Conservation (phyloP, 2,888 invertebrate species). For the Agrilus mali region DNA sequence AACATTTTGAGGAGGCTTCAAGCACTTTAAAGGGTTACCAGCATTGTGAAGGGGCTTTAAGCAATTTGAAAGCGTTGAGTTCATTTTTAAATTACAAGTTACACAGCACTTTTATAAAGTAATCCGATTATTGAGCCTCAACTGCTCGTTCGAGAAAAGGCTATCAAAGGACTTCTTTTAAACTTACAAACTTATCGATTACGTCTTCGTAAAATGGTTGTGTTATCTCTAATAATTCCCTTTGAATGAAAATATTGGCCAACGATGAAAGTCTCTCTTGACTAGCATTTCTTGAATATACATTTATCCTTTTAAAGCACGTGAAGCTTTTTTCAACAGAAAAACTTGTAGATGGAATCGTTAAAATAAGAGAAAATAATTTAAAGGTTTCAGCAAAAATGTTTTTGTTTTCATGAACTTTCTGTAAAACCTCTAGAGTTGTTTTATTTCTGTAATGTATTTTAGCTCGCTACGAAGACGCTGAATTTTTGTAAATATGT, state of each 20-base stretch:
- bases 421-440: background rate
- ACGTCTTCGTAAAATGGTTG: no score
- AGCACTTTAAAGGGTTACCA: no score
- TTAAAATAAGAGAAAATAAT: background rate
- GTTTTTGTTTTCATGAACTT: background rate
- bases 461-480: background rate
- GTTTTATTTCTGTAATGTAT: background rate
- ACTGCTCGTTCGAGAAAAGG: no score
- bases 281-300: constrained; percentile 6
- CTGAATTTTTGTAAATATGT: background rate
- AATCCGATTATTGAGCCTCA: no score
- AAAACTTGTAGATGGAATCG: background rate
- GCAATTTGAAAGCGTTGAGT: no score
- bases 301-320: constrained; percentile 10
- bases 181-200: no score
- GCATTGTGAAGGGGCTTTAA: no score
- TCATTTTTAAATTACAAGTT: no score
- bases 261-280: constrained; percentile 8
- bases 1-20: no score
- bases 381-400: background rate
- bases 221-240: constrained; percentile 11
- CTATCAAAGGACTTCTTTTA: no score
- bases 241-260: constrained; percentile 11
- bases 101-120: no score
- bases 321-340: constrained; percentile 4